Evolutionary conservation across 2,797 vertebrate species (phyloP).

Genomic region (Hylomyscus alleni): DNA sequence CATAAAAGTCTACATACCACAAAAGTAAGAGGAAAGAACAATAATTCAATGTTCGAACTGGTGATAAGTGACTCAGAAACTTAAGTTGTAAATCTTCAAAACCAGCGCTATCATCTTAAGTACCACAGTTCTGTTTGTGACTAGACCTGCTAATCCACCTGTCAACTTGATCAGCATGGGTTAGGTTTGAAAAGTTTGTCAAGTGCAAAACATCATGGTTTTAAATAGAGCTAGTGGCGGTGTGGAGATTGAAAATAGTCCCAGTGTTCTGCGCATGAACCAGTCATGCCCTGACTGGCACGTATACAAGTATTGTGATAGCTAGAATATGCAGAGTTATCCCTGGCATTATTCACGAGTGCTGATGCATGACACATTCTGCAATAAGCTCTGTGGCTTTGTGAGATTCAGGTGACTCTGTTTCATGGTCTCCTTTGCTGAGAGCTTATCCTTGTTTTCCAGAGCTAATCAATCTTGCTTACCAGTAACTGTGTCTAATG

Average conservation of each 20-base stretch:
- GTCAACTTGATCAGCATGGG: neutral
- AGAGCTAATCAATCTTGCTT: accelerated
- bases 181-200: slow-evolving; percentile 59
- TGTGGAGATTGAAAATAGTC: neutral
- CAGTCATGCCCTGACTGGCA: neutral
- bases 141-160: neutral
- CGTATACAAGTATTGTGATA: neutral
- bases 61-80: neutral
- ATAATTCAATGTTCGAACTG: neutral
- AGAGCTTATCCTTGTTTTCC: neutral
- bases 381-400: neutral
- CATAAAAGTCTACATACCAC: neutral
- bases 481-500: neutral
- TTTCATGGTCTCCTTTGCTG: accelerated
- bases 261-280: neutral
- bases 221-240: neutral
- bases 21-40: neutral
- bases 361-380: neutral
- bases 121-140: slow-evolving; percentile 41
- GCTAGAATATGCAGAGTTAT: neutral
- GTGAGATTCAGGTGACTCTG: neutral
- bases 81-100: neutral
- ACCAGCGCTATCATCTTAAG: neutral
- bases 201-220: slow-evolving; percentile 5
- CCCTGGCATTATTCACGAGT: neutral